Percentiles rank a stretch among this genome's conserved stretches.
These are phyloP conservation scores for Stercorarius parasiticus DNA, from an alignment of 2,113 vertebrate species.

Conservation along the genomic window DNA sequence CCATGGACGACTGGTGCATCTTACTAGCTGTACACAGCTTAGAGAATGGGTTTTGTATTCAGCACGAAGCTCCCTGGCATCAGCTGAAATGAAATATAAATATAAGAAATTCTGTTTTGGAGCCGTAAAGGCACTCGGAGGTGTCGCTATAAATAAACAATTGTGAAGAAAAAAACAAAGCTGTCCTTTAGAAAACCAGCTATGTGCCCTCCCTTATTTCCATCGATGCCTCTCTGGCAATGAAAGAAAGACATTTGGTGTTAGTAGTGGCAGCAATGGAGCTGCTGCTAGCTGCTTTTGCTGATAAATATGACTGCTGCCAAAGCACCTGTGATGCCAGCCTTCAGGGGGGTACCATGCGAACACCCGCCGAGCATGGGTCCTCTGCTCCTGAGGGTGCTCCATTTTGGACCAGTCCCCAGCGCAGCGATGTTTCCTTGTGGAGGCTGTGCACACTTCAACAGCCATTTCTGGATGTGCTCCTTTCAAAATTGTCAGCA, in stretches of 20 bases:
- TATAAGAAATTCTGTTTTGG: not conserved
- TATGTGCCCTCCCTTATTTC: not conserved
- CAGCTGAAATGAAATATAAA: not conserved
- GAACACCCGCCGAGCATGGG: accelerated
- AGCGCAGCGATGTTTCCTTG: not conserved
- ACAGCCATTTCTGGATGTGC: not conserved
- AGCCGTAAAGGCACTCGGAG: not conserved
- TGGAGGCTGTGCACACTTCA: not conserved
- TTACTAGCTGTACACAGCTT: not conserved
- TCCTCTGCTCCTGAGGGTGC: not conserved
- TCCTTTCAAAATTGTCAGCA: not conserved
- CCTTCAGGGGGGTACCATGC: not conserved
- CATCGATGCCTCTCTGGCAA: not conserved
- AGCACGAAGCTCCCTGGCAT: not conserved
- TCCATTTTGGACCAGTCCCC: not conserved
- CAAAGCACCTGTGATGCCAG: not conserved
- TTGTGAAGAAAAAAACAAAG: not conserved
- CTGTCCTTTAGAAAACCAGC: not conserved
- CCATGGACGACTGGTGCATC: not conserved
- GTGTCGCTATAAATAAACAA: not conserved
- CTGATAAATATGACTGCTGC: not conserved
- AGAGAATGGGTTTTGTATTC: not conserved
- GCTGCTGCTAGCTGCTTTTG: not conserved
- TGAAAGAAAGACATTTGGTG: not conserved
- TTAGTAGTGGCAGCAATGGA: not conserved